Base-by-base conservation (phyloP, 2,113 vertebrate species). In the Lanius collurio region DNA sequence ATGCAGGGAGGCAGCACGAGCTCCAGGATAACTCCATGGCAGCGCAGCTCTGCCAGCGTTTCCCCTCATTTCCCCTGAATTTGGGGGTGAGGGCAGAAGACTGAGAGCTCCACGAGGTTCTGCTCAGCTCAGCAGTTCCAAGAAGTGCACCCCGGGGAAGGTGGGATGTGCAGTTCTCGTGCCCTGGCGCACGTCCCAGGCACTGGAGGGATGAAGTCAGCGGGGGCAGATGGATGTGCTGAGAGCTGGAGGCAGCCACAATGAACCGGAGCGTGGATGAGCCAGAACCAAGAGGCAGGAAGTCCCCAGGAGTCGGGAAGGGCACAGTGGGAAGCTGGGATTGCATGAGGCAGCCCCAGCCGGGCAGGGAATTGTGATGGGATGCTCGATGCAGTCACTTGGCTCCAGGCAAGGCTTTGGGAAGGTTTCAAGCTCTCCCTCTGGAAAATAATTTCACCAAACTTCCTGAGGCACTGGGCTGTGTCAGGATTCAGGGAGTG, bases 281-380 rank as follows among this genome's bases (percentile, higher is more conserved):
- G 94, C 50, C 78, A 85, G 94, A 95, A 93, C 84, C 85, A 73
- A 90, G 90, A 93, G 62, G 52, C 87, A 37, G 20, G 26, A 64
- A 94, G 91, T 39, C 94, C n/a, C 93, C 83, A 18, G 94, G 95
- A 95, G 91, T 71, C 28, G 2, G 87, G 87, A 82, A 91, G 57
- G 69, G 87, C 93, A 73, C 87, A 93, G 94, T 88, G 79, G 93
- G 94, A 80, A 94, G 55, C 79, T 78, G 82, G 78, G 57, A 91
- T 94, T 73, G 78, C 68, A 47, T 15, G 69, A 78, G 37, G 81
- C 76, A 87, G 69, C 87, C 56, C 83, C 83, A 87, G 69, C 31
- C n/a, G 0, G 71, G 59, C 49, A 9, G 19, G 80, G 65, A 76
- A 31, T 94, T 94, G 33, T 1, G 1, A 33, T 2, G 44, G 44